Base-by-base conservation (phyloP, 1,140 invertebrate genomes). In the Temnothorax nylanderi region DNA sequence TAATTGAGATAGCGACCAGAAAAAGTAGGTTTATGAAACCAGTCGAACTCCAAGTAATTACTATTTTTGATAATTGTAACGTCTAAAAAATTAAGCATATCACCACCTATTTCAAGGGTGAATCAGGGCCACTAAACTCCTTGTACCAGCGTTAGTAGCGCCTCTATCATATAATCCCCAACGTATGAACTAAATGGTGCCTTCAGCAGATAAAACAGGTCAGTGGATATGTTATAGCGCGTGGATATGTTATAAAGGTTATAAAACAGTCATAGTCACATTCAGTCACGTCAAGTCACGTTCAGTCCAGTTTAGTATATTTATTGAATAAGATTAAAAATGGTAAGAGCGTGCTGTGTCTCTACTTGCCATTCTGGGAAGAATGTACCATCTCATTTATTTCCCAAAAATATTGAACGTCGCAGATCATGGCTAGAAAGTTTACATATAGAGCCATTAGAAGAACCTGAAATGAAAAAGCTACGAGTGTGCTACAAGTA, bases 281-380 rank as follows among this genome's bases (percentile, higher is more conserved):
- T 10, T 11, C 37, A 4, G 4, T 37, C 4, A 4, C 37, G 4
- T 37, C 37, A 4, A 2, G 2, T 4, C 37, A 4, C 37, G 37
- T 4, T 1, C 2, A 4, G 37, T 4, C 37, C 37, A 37, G 37
- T n/a, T n/a, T 37, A 4, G 44, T 11, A 8, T 47, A 10, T 8
- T 47, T 8, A 8, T 47, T 47, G 10, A 47, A 47, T 47, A 47
- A 47, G 10, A 21, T 32, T 32, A 67, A 51, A 71, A 18, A 72
- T 72, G 47, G 69, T 72, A n/a, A 41, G 47, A 54, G 47, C 69
- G 6, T 72, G 69, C n/a, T 72, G 69, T 18, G 69, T 72, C 0
- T 2, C 26, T 34, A 18, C 13, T 51, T 72, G 69, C 49, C 3
- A 49, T 3, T 72, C 21, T 54, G 49, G 32, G 26, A 72, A 34